Evolutionary conservation across 2,888 invertebrate species (phyloP), one percentile per base, ranked within the genome.

Genomic region (Hesperia comma): DNA sequence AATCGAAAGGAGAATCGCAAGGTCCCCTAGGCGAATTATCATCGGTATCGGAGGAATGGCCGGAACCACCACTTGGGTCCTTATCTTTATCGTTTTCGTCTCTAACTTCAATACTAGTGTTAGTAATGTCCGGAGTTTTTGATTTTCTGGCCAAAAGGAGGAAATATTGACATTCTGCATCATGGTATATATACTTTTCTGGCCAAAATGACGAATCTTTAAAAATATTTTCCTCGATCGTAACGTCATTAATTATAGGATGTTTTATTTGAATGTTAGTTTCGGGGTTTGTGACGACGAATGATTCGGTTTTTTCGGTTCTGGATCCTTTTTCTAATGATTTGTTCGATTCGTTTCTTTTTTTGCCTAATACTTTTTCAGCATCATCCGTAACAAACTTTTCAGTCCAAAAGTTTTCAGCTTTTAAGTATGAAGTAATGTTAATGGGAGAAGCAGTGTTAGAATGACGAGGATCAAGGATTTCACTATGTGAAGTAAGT

Each of bases 111-210:
- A 82, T 73, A 68, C 79, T 79, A 40, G 76, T 69, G 63, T 75
- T 77, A 67, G 76, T 69, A 43, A 72, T 79, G 72, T 80, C 82
- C 75, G 73, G 77, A 71, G 73, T 73, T 86, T 85, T 93, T 41
- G 81, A 75, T 78, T 88, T 85, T 69, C 85, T 87, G 67, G 94
- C 94, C 74, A 95, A 79, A 67, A 79, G 81, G 51, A 94, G 86
- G 78, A 94, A 94, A 80, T 94, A 94, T 72, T 92, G 87, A 74
- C 94, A 93, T 88, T 96, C 96, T 43, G 95, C 95, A 75, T 95
- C 94, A 74, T 95, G 94, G 77, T 95, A 95, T 19, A 93, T 73
- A 75, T 91, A 86, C 82, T 94, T 95, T 62, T 94, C 92, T 4
- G 90, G 79, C 95, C 95, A 95, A 77, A 95, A 95, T 7, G 93